These are phyloP conservation scores for Caenorhabditis remanei DNA, from an alignment of 1,140 invertebrate species.

Conservation along the genomic window DNA sequence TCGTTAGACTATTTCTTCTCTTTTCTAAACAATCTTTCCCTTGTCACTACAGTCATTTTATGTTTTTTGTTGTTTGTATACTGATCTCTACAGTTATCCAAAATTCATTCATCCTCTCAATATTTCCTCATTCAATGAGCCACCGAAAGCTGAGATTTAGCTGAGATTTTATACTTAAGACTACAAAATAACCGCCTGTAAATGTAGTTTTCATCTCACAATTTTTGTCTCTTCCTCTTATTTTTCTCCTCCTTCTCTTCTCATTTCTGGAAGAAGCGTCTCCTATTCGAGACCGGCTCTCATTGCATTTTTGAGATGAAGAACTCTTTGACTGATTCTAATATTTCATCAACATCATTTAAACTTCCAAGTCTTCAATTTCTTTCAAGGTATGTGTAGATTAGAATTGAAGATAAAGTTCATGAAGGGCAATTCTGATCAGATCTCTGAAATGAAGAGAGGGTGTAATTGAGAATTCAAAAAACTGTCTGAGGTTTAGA, in stretches of 20 bases:
- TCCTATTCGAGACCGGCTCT: neutral
- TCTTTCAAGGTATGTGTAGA: slow-evolving; percentile 11
- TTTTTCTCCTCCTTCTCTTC: neutral
- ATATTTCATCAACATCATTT: neutral
- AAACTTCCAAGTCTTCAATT: slow-evolving; percentile 23
- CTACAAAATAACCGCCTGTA: slow-evolving; percentile 32
- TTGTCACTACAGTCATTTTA: slow-evolving; percentile 12
- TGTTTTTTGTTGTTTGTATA: neutral
- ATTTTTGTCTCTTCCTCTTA: neutral
- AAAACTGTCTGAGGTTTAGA: no score
- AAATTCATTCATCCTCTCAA: neutral
- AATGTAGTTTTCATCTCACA: slow-evolving; percentile 39
- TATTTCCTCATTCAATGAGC: neutral
- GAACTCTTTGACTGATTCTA: slow-evolving; percentile 42
- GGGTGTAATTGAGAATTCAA: no score
- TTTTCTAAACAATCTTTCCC: neutral
- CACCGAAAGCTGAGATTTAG: neutral
- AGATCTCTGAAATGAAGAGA: no score
- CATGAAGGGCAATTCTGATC: no score
- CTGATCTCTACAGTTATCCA: neutral
- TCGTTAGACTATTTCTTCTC: slow-evolving; percentile 13
- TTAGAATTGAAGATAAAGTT: neutral
- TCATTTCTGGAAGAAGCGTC: slow-evolving; percentile 16
- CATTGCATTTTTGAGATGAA: neutral
- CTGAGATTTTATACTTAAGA: slow-evolving; percentile 11